Conservation (phyloP, 2,113 vertebrate species). For the Conger conger region DNA sequence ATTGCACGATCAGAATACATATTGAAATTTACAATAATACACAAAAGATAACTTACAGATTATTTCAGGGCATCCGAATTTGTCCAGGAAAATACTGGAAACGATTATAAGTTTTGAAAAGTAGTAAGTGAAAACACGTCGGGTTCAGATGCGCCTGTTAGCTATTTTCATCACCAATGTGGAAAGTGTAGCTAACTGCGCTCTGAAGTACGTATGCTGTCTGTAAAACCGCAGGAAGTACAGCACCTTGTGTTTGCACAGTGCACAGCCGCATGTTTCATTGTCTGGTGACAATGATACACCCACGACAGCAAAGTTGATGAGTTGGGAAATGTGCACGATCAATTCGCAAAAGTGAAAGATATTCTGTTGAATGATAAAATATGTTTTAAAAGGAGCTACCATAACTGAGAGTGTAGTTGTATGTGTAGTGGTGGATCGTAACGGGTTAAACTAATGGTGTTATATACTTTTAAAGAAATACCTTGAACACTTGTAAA, state of each 20-base stretch:
- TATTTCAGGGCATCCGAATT: neutral
- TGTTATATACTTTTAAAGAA: too few species aligned
- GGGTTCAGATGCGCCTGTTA: neutral
- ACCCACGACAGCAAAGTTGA: too few species aligned
- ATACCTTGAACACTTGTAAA: too few species aligned
- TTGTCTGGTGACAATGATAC: neutral
- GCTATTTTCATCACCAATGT: slow-evolving; percentile 1
- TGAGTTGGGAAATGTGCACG: too few species aligned
- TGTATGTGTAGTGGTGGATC: too few species aligned
- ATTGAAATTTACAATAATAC: neutral
- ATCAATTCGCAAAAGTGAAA: neutral
- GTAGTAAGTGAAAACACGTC: neutral
- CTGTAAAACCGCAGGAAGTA: slow-evolving; percentile 21
- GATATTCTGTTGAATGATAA: too few species aligned
- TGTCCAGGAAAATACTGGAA: neutral
- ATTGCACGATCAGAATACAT: too few species aligned
- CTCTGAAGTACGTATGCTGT: neutral
- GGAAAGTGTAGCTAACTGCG: slow-evolving; percentile 6
- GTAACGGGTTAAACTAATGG: too few species aligned
- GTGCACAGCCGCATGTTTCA: too few species aligned
- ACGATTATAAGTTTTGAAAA: neutral
- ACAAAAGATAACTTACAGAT: neutral
- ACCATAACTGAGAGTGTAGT: neutral
- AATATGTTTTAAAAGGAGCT: neutral
- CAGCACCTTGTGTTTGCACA: neutral